phyloP scores from a whole-genome alignment of 2,888 invertebrate species.

The Drosophila limbata region DNA sequence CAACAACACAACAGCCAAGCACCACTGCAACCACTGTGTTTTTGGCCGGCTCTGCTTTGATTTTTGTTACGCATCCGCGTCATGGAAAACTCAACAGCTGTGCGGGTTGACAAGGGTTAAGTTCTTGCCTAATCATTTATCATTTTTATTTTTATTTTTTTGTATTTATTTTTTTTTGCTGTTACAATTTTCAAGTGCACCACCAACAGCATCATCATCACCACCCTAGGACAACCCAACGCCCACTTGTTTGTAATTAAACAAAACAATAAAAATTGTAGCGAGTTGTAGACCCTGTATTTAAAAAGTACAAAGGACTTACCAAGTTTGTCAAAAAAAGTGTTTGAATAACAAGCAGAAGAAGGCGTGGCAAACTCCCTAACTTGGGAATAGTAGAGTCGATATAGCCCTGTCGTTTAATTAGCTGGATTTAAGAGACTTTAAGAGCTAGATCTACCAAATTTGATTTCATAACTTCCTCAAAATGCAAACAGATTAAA shows the following conservation, averaged over 20 bases:
- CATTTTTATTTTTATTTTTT: conserved; percentile 56
- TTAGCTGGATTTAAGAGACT: no score
- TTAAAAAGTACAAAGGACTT: background rate
- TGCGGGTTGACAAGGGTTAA: conserved; percentile 72
- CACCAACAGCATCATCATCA: conserved; percentile 28
- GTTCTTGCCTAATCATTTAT: conserved; percentile 70
- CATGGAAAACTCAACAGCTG: conserved; percentile 74
- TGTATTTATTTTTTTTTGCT: conserved; percentile 23
- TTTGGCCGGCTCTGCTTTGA: conserved; percentile 55
- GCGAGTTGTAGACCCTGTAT: conserved; percentile 28
- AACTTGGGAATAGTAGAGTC: no score
- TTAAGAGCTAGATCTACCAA: no score
- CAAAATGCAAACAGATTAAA: no score
- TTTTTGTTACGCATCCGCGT: conserved; percentile 67
- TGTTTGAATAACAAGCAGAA: no score
- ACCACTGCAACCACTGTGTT: conserved; percentile 33
- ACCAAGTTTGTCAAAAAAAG: background rate
- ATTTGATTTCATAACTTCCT: no score
- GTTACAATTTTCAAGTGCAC: conserved; percentile 76
- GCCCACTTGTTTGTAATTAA: conserved; percentile 75
- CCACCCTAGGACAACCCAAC: conserved; percentile 21
- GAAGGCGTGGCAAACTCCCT: no score
- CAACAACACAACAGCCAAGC: background rate
- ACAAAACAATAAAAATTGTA: conserved; percentile 71
- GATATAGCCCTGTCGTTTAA: no score